Conservation (phyloP, 2,888 invertebrate species). For the Machimus rusticus region DNA sequence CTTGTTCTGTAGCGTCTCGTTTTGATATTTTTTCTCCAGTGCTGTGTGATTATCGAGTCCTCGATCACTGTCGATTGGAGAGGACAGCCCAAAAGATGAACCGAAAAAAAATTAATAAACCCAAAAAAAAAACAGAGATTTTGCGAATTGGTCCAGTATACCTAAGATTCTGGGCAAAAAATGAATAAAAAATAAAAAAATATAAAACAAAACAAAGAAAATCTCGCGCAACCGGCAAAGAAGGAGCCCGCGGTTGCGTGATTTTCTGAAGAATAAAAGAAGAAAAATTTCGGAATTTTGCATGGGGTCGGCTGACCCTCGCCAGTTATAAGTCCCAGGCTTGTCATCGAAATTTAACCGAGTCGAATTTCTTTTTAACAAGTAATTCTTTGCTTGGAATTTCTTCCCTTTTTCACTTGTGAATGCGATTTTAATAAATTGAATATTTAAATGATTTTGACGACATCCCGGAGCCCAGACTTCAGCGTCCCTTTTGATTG, state of each 20-base stretch:
- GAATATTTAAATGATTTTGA: conserved; percentile 31
- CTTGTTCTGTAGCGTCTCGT: conserved; percentile 14
- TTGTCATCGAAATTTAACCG: conserved; percentile 36
- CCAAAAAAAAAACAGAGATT: neutral
- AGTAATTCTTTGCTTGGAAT: neutral
- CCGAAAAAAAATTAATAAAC: conserved; percentile 24
- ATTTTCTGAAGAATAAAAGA: conserved; percentile 12
- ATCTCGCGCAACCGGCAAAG: neutral
- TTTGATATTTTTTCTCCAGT: neutral
- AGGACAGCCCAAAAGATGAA: conserved; percentile 27
- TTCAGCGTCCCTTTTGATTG: neutral
- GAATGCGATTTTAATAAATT: conserved; percentile 22
- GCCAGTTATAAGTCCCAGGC: conserved; percentile 8
- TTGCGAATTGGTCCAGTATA: neutral
- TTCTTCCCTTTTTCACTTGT: conserved; percentile 8
- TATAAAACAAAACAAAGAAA: neutral
- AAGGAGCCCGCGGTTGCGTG: conserved; percentile 18
- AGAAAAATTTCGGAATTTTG: conserved; percentile 18
- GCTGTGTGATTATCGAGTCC: conserved; percentile 37
- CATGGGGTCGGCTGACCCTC: conserved; percentile 10
- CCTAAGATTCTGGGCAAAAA: neutral
- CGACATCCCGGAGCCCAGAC: neutral
- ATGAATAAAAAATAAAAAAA: neutral
- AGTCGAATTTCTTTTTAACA: conserved; percentile 17
- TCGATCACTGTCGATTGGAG: conserved; percentile 36